These are phyloP conservation scores for Dione juno DNA, from an alignment of 2,888 invertebrate genomes.

Conservation along the genomic window DNA sequence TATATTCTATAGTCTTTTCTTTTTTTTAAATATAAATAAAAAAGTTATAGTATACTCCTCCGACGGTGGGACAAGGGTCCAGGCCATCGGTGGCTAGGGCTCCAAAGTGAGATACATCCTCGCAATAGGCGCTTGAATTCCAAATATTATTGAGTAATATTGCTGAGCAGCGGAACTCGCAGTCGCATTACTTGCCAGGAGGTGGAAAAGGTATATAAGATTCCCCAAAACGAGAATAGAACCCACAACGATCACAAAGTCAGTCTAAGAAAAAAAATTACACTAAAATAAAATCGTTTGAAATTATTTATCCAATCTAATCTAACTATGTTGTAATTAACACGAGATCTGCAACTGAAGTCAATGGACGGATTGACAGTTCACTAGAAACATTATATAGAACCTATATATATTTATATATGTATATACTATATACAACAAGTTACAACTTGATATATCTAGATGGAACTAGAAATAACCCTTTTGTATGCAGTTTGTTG, in stretches of 20 bases:
- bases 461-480: conserved; percentile 6
- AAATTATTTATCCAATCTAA: no score
- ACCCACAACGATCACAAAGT: background rate
- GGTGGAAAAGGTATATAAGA: background rate
- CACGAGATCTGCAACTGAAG: conserved; percentile 3
- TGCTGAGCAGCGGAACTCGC: no score
- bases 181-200: no score
- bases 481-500: conserved; percentile 31
- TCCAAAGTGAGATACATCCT: no score
- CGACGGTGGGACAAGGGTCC: no score
- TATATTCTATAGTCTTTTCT: background rate
- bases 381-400: background rate
- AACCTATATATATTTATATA: background rate
- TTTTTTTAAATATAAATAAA: no score
- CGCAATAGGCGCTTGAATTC: no score
- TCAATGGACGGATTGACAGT: conserved; percentile 2
- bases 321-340: background rate
- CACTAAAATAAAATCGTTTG: no score
- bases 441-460: background rate
- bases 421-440: background rate
- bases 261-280: background rate
- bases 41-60: no score
- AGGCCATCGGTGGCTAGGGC: no score
- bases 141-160: no score
- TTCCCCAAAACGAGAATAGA: background rate